Evolutionary conservation across 23 tunicate species (phyloP).

Genomic region (Halocynthia roretzi): DNA sequence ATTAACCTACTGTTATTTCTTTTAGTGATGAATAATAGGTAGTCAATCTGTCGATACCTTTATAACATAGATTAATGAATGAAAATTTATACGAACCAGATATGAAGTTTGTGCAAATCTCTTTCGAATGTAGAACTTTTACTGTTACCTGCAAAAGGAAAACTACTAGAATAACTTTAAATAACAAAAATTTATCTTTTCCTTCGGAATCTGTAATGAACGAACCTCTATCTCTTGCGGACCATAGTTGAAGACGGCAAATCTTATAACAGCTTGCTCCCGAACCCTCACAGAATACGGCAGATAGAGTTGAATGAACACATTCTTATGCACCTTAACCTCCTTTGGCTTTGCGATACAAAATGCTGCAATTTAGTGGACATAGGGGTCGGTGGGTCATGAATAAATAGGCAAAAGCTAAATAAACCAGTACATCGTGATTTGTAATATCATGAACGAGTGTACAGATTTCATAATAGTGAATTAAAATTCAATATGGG

Average conservation of each 20-base stretch:
- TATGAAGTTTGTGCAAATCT: neutral
- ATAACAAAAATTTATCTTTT: neutral
- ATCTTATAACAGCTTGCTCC: conserved; percentile 33
- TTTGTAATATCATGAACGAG: no score
- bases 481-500: no score
- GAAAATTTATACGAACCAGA: neutral
- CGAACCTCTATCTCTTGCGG: neutral
- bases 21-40: no score
- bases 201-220: neutral
- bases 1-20: no score
- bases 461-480: no score
- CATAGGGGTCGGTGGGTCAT: neutral
- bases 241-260: conserved; percentile 25
- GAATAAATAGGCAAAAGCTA: neutral
- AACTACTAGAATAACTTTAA: neutral
- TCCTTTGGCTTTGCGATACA: conserved; percentile 20
- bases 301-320: conserved; percentile 29
- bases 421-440: neutral
- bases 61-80: no score
- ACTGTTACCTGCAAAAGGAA: neutral
- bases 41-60: no score
- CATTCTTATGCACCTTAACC: conserved; percentile 13
- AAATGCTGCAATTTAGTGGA: conserved; percentile 14
- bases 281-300: conserved; percentile 24
- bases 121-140: neutral